These are phyloP conservation scores for Phorcus lineatus DNA, from an alignment of 2,888 invertebrate species.

Conservation along the genomic window DNA sequence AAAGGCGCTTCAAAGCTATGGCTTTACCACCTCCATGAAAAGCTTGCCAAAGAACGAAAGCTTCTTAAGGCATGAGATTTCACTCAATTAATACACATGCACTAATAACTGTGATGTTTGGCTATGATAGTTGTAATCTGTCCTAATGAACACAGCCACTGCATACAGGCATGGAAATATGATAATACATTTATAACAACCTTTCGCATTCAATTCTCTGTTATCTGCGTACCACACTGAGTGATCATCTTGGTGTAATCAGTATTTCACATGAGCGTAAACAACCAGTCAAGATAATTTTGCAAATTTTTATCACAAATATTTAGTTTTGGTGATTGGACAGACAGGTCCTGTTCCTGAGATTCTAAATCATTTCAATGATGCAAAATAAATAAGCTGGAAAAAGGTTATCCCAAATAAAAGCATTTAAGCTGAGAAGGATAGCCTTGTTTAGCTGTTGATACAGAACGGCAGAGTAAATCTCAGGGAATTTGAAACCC, in stretches of 20 bases:
- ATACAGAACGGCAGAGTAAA: conserved; percentile 17
- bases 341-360: too few species aligned
- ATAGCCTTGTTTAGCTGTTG: conserved; percentile 1
- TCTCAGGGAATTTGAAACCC: conserved; percentile 21
- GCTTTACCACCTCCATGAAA: not conserved
- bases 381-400: conserved; percentile 1
- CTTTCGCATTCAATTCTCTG: too few species aligned
- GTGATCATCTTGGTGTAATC: too few species aligned
- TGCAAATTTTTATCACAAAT: too few species aligned
- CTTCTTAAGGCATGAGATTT: not conserved
- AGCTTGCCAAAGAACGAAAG: not conserved
- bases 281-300: too few species aligned
- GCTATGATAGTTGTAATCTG: not conserved
- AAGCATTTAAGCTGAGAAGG: conserved; percentile 16
- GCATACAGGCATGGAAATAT: too few species aligned
- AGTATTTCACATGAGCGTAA: too few species aligned
- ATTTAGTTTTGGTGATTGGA: too few species aligned
- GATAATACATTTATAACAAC: too few species aligned
- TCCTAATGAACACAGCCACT: not conserved
- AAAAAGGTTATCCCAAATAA: conserved; percentile 11
- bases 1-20: not conserved
- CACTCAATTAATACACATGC: not conserved
- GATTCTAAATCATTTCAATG: too few species aligned
- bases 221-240: too few species aligned
- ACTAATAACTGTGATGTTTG: conserved; percentile 7